phyloP scores from a whole-genome alignment of 2,888 invertebrate species.

The Oscheius sp. region DNA sequence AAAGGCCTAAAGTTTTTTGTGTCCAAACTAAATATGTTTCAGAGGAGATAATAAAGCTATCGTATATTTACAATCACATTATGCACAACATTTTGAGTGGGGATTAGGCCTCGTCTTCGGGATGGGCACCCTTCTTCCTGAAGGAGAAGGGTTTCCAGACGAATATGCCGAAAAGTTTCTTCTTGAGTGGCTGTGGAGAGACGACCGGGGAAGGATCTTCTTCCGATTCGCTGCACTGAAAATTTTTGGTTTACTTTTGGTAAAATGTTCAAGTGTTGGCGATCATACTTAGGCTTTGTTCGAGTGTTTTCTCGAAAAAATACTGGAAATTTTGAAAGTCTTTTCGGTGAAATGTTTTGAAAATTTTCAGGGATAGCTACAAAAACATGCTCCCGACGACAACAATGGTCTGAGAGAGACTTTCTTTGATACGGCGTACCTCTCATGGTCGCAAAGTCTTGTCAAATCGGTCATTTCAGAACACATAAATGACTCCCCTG shows the following conservation, averaged over 20 bases:
- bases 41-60: background rate
- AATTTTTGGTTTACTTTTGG: background rate
- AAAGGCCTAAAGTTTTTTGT: background rate
- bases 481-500: too few relatives aligned
- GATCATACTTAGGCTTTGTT: too few relatives aligned
- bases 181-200: slow-evolving; percentile 19
- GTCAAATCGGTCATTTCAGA: too few relatives aligned
- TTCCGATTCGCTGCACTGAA: slow-evolving; percentile 30
- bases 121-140: slow-evolving; percentile 22
- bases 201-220: slow-evolving; percentile 19
- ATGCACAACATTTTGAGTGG: background rate
- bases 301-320: too few relatives aligned
- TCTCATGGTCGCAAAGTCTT: too few relatives aligned
- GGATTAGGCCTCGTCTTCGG: background rate
- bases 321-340: too few relatives aligned
- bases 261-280: background rate
- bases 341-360: too few relatives aligned
- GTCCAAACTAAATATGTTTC: too few relatives aligned
- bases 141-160: slow-evolving; percentile 36
- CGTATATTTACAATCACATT: slow-evolving; percentile 22
- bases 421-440: too few relatives aligned
- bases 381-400: too few relatives aligned
- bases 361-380: too few relatives aligned
- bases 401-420: too few relatives aligned
- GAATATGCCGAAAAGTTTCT: slow-evolving; percentile 30